Evolutionary conservation across 2,888 invertebrate species (phyloP), one percentile per base, ranked within the genome.

Genomic region (Pollenia amentaria): DNA sequence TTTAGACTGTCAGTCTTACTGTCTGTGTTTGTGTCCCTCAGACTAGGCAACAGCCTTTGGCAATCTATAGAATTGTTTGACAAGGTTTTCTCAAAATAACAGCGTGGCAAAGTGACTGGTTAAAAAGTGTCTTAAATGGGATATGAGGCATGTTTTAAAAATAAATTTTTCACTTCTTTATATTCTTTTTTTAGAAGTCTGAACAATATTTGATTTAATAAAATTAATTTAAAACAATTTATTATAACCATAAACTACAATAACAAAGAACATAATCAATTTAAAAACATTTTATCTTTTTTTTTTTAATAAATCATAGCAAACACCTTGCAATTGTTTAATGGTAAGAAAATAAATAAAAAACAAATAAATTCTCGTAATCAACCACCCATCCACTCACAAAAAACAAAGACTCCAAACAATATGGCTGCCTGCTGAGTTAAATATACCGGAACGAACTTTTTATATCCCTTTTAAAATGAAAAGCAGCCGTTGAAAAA

Each of bases 371-470:
- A 84, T 29, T 29, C 0, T 29, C 29, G 1, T 29, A 6, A 29
- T 64, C 8, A 62, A 62, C 29, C 67, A 60, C 38, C 65, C 60
- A 9, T 21, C 21, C 46, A 57, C 38, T 21, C 11, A 65, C 3
- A 44, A 60, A 40, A 80, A 48, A 42, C 14, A 21, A 55, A 42
- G 14, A 73, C 1, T 48, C 1, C 14, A 51, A 73, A 29, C 18
- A 76, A 72, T 53, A 38, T 70, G 69, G 44, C 60, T 77, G 69
- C 80, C 69, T 73, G 77, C 78, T 64, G 78, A 21, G 82, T 75
- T 72, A 44, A 73, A 73, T 69, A 75, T 60, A 79, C 69, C 82
- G 82, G 75, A 86, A 82, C 82, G 64, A 64, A 82, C 42, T 62
- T 75, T 29, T 51, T 77, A 72, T 60, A 77, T 70, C 77, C 29